Base-by-base conservation (phyloP, 2,113 vertebrate species). In the Oncorhynchus clarkii region DNA sequence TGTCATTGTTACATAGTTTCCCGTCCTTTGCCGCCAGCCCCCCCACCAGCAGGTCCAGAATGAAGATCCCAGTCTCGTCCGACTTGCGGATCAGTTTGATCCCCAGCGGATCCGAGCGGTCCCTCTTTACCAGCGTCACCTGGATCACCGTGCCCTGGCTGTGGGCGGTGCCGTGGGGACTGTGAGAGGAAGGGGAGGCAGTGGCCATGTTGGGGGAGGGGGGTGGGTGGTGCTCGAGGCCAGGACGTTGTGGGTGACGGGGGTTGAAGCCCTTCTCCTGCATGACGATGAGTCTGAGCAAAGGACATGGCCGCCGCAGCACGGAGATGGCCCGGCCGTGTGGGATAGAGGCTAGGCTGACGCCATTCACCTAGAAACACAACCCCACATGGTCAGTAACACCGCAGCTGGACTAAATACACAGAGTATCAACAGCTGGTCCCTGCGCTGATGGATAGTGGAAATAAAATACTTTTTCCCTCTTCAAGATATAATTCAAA, bases 51-150 rank as follows among this genome's bases (percentile, higher is more conserved):
- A 98, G 85, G 84, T 98, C 96, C 67, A 98, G 90, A 76, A 98
- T 95, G 39, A 97, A 97, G 75, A 98, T 95, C 1, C 96, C 96
- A 0, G 92, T 91, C 85, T 96, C 95, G 0, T 97, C 96, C 0
- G 94, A 94, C 79, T 97, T 97, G 73, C 96, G 91, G 83, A 98
- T 96, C 57, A 97, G 92, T 81, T 97, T 97, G 85, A 97, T 97
- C 24, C 96, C 96, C 4, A 97, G 83, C 0, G 96, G 95, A 2
- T 97, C 96, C 0, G 89, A 87, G 4, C 93, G 93, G 72, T 96
- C 95, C 20, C 91, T 93, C 89, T 97, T 97, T 0, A 95, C 81
- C 48, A 97, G 80, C 1, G 92, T 95, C 67, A 96, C 96, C 0
- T 97, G 96, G 82, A 96, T 93, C 72, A 96, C 95, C 0, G 91